Evolutionary conservation across 1,140 invertebrate genomes (phyloP).

Genomic region (Brachionus plicatilis): DNA sequence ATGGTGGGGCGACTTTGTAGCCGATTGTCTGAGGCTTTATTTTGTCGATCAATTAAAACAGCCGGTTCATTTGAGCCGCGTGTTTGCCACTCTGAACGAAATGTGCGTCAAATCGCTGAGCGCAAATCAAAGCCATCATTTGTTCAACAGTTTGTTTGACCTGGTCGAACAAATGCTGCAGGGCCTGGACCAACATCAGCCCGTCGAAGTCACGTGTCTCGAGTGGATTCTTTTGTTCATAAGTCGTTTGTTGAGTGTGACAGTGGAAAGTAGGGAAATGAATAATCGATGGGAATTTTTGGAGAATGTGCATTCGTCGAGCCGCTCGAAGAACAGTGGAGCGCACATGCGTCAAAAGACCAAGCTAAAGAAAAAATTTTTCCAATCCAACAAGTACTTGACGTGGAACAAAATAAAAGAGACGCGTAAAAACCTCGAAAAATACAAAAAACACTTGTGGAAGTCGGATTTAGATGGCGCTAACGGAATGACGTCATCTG

Average conservation of each 20-base stretch:
- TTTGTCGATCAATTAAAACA: conserved; percentile 71
- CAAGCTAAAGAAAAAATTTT: conserved; percentile 20
- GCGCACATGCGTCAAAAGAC: neutral
- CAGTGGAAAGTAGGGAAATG: neutral
- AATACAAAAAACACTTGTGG: conserved; percentile 19
- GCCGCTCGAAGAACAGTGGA: neutral
- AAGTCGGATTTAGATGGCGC: neutral
- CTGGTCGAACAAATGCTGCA: neutral
- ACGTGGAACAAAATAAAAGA: conserved; percentile 39
- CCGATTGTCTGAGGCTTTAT: conserved; percentile 69
- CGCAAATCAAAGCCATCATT: neutral
- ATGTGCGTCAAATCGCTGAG: conserved; percentile 23
- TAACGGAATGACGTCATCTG: neutral
- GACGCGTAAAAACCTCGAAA: conserved; percentile 18
- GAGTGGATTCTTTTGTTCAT: conserved; percentile 33
- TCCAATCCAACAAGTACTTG: conserved; percentile 27
- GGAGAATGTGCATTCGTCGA: neutral
- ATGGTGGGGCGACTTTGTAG: conserved; percentile 83
- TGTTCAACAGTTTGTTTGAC: conserved; percentile 28
- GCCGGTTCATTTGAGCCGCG: conserved; percentile 59
- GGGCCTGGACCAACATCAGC: neutral
- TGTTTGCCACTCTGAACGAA: conserved; percentile 18
- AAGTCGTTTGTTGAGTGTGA: neutral
- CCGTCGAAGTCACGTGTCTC: conserved; percentile 14
- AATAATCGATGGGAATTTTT: conserved; percentile 37